These are phyloP conservation scores for Euborellia annulipes DNA, from an alignment of 1,140 invertebrate genomes.

Conservation along the genomic window DNA sequence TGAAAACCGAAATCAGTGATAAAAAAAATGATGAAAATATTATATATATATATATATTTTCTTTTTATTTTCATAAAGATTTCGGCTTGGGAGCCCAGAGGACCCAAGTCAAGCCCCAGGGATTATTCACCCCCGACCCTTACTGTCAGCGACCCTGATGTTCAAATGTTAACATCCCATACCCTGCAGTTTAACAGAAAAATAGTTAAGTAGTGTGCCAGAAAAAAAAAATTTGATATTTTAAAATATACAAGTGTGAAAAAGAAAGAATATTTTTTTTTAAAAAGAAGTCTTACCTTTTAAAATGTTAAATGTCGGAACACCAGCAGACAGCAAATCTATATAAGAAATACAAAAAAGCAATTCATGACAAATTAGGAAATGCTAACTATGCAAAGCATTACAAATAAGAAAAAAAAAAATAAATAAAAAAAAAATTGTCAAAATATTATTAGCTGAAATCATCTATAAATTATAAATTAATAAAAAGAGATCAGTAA, in stretches of 20 bases:
- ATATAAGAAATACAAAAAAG: slow-evolving; percentile 25
- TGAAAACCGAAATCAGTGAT: too few species aligned
- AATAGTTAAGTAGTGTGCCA: too few species aligned
- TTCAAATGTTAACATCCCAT: too few species aligned
- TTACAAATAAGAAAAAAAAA: slow-evolving; percentile 14
- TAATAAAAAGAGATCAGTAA: slow-evolving; percentile 7
- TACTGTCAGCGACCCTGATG: too few species aligned
- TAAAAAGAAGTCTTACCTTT: slow-evolving; percentile 41
- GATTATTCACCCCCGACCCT: too few species aligned
- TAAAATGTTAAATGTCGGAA: slow-evolving; percentile 57
- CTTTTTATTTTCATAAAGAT: too few species aligned
- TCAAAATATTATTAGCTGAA: slow-evolving; percentile 13
- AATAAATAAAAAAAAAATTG: too few species aligned
- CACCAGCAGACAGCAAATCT: slow-evolving; percentile 54
- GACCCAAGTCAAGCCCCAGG: too few species aligned
- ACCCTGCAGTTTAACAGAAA: too few species aligned
- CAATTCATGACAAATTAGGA: slow-evolving; percentile 30
- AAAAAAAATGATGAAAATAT: too few species aligned
- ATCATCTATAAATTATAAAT: slow-evolving; percentile 14
- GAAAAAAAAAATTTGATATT: slow-evolving; percentile 1
- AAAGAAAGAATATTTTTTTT: slow-evolving; percentile 4
- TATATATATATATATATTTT: too few species aligned
- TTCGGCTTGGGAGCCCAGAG: too few species aligned
- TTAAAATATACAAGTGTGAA: slow-evolving; percentile 11
- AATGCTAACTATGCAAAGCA: slow-evolving; percentile 33